phyloP scores from a whole-genome alignment of 2,888 invertebrate genomes.

The Heliconius hortense region DNA sequence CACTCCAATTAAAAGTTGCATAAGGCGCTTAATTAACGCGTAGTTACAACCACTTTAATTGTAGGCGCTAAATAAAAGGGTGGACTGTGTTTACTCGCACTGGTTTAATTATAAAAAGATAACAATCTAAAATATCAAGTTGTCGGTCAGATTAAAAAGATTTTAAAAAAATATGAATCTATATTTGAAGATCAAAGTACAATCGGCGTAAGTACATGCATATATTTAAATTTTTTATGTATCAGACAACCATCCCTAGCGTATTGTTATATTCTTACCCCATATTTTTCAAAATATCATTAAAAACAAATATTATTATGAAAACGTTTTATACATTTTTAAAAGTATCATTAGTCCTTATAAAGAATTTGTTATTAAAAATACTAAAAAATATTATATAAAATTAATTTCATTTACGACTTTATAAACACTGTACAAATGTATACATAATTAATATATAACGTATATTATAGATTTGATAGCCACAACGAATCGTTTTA shows the following conservation, averaged over 20 bases:
- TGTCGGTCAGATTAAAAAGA: background rate
- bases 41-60: background rate
- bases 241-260: too few species aligned
- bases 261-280: too few species aligned
- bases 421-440: background rate
- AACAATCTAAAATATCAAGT: background rate
- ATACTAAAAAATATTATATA: background rate
- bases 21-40: constrained; percentile 14
- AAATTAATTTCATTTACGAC: background rate
- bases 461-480: background rate
- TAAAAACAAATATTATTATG: background rate
- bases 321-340: background rate
- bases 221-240: too few species aligned
- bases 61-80: background rate
- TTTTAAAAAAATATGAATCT: too few species aligned
- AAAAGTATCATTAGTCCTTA: background rate
- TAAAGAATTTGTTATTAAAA: background rate
- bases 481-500: background rate
- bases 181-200: too few species aligned
- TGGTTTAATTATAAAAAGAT: background rate
- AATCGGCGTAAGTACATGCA: too few species aligned
- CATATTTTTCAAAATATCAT: background rate
- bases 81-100: background rate
- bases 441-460: background rate
- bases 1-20: constrained; percentile 28